phyloP scores from a whole-genome alignment of 64 coral and sea anemone genomes.

The Acropora yongei region DNA sequence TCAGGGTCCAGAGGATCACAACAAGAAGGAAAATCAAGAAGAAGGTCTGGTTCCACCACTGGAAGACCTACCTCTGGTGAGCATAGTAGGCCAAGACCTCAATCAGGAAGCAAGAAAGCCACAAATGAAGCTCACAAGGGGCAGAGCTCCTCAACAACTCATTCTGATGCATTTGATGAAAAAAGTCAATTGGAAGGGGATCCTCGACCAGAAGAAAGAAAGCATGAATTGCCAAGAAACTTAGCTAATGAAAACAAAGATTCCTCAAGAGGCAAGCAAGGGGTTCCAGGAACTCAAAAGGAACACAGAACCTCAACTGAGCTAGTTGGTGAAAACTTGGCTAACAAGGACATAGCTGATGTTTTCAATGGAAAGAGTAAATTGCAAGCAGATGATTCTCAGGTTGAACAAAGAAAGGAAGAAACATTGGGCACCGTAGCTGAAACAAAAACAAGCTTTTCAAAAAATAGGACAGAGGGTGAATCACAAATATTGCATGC shows the following conservation, averaged over 20 bases:
- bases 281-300: too few relatives aligned
- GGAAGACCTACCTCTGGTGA: background rate
- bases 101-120: slow-evolving; percentile 10
- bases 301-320: too few relatives aligned
- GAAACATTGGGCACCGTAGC: background rate
- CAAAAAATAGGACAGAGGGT: background rate
- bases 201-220: slow-evolving; percentile 7
- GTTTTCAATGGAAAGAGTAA: background rate
- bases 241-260: background rate
- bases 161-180: background rate
- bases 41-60: background rate
- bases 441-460: background rate
- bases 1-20: background rate
- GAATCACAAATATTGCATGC: background rate
- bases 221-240: background rate
- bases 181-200: background rate
- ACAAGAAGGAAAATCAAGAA: background rate
- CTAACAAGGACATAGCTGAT: background rate
- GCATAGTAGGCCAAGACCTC: too few relatives aligned
- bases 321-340: too few relatives aligned
- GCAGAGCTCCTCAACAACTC: background rate
- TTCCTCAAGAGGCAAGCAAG: background rate
- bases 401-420: background rate
- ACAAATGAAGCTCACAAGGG: background rate
- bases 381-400: background rate